Evolutionary conservation across 2,113 vertebrate species (phyloP), one percentile per base, ranked within the genome.

Genomic region (Abramis brama): DNA sequence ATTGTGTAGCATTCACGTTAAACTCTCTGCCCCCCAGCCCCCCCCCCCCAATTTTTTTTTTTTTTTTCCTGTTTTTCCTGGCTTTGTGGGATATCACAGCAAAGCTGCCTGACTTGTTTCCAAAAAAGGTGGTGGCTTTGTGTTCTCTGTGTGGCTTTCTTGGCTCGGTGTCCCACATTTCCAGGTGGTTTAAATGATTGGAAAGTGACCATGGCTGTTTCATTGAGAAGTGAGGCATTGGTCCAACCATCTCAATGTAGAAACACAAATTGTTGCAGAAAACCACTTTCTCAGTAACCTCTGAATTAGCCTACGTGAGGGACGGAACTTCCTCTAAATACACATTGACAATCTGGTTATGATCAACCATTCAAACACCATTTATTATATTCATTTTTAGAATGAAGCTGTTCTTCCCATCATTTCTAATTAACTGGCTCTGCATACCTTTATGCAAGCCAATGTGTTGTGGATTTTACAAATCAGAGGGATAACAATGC

Each of bases 371-470:
- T 82, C 80, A 70, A 81, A 66, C 39, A 30, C 17, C 17, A 30
- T 81, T 81, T 66, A 66, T 81, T 50, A 70, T 70, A 55, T 33
- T 50, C n/a, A 19, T 15, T 70, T 70, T 64, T 27, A 82, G 55
- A 66, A 64, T 82, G 52, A 13, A 82, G 45, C 43, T 68, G 64
- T 52, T 64, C 45, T 70, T 55, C 6, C 64, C 27, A 70, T 82
- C 19, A 70, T 68, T 82, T 30, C 25, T 70, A 82, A 82, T 82
- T 47, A 82, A 52, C 80, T 82, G 80, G 45, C 45, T 82, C 45
- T 15, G 27, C 8, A 23, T 21, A 52, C 6, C 5, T 5, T 82
- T 52, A 25, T 52, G 4, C 36, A 81, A 5, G 59, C 45, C 80
- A 70, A 7, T 70, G 19, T 52, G 45, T 66, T 27, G 39, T 9